Base-by-base conservation (phyloP, 2,888 invertebrate genomes). In the Leucophenga maculata region DNA sequence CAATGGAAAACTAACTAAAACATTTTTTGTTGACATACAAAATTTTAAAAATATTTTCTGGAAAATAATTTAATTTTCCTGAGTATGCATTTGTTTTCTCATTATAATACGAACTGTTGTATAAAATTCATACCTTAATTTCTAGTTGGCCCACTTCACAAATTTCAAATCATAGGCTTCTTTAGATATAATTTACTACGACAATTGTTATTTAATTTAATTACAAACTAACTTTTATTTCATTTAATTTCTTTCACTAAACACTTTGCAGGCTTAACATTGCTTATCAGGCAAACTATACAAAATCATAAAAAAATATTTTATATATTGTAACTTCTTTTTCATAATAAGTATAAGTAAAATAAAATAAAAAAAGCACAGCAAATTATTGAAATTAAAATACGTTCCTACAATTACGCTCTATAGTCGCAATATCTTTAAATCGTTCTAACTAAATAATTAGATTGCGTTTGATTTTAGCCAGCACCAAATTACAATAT, bases 271-370 rank as follows among this genome's bases (percentile, higher is more conserved):
- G 9, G 39, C 39, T 8, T 11, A 39, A 6, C 39, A 11, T 39
- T 39, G 11, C 11, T 39, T 39, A 3, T 39, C 11, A 39, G 39
- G 11, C 39, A 39, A 39, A 39, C 39, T 39, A 69, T 77, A 77
- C 65, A 73, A 65, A 71, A 71, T 73, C 16, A 16, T 14, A 52
- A 16, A 52, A 16, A 52, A 20, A 16, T 16, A 48, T 48, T 48
- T 48, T 48, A 16, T 6, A 6, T 48, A 6, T 16, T n/a, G 46
- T 76, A 76, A 71, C 77, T 76, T 31, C 77, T 75, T 71, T 65
- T 65, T 59, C 59, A 66, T 39, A 44, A 69, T n/a, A n/a, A n/a
- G 20, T 32, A 32, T 39, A 20, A 65, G 32, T 13, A 16, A 22
- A 69, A 66, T 32, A 32, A 20, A 60, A 54, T 52, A 39, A 32